These are phyloP conservation scores for Aromia moschata DNA, from an alignment of 2,888 invertebrate species.

Conservation along the genomic window DNA sequence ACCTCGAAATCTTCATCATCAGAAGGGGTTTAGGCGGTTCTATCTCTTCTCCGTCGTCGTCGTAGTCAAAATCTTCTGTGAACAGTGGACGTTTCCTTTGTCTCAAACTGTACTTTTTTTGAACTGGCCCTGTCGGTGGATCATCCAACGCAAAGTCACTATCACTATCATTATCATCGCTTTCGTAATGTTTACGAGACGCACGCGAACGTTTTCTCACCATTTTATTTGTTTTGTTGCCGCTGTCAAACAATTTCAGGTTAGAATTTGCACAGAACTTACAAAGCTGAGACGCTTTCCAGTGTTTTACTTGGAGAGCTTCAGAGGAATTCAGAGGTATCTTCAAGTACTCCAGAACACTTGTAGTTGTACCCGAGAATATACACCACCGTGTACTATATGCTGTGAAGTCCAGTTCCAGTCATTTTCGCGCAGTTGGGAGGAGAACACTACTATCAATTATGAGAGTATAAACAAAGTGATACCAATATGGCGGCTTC, in stretches of 20 bases:
- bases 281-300: too few species aligned
- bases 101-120: constrained; percentile 53
- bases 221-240: constrained; percentile 45
- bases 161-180: constrained; percentile 58
- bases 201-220: constrained; percentile 50
- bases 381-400: too few species aligned
- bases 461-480: too few species aligned
- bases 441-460: too few species aligned
- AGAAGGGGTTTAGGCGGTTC: constrained; percentile 38
- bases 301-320: too few species aligned
- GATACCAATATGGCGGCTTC: too few species aligned
- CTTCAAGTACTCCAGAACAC: too few species aligned
- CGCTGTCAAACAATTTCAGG: constrained; percentile 16
- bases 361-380: too few species aligned
- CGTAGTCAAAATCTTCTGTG: constrained; percentile 64
- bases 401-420: too few species aligned
- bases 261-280: too few species aligned
- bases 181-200: constrained; percentile 42
- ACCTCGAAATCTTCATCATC: constrained; percentile 52
- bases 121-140: constrained; percentile 39
- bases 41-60: constrained; percentile 60
- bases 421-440: too few species aligned
- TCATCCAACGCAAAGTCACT: constrained; percentile 44
- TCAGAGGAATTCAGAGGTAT: too few species aligned
- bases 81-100: constrained; percentile 48